These are phyloP conservation scores for Helobdella robusta DNA, from an alignment of 2,888 invertebrate species.

Conservation along the genomic window DNA sequence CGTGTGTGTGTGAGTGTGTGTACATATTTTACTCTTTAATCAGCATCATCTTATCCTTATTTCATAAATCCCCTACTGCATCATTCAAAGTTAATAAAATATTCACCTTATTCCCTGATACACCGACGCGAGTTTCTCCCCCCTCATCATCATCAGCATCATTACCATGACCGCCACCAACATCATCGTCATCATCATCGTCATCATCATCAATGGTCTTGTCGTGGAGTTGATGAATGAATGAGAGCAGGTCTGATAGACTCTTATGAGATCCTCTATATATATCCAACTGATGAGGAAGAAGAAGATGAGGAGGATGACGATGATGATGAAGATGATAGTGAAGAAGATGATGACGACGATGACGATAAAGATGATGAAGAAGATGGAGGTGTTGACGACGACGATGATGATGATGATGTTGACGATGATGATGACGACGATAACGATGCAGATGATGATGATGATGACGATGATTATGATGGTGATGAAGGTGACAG, in stretches of 20 bases:
- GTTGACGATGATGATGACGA: slow-evolving; percentile 9
- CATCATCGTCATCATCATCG: no score
- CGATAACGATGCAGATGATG: slow-evolving; percentile 5
- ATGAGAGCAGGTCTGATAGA: background rate
- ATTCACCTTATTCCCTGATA: no score
- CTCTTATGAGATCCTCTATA: slow-evolving; percentile 15
- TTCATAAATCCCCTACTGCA: no score
- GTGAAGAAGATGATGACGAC: background rate
- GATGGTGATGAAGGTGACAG: slow-evolving; percentile 11
- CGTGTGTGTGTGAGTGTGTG: no score
- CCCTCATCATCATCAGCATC: no score
- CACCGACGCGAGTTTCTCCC: no score
- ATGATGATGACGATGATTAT: slow-evolving; percentile 11
- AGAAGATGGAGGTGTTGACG: no score
- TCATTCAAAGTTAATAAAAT: no score
- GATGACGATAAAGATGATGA: slow-evolving; percentile 7
- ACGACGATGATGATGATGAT: slow-evolving; percentile 4
- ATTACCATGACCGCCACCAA: no score
- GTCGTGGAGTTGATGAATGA: background rate
- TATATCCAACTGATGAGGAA: slow-evolving; percentile 8
- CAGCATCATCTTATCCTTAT: no score
- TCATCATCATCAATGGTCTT: background rate
- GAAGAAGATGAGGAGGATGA: background rate
- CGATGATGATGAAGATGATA: background rate
- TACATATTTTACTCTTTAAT: no score